Evolutionary conservation across 2,797 vertebrate species (phyloP).

Genomic region (Bovichtus variegatus): DNA sequence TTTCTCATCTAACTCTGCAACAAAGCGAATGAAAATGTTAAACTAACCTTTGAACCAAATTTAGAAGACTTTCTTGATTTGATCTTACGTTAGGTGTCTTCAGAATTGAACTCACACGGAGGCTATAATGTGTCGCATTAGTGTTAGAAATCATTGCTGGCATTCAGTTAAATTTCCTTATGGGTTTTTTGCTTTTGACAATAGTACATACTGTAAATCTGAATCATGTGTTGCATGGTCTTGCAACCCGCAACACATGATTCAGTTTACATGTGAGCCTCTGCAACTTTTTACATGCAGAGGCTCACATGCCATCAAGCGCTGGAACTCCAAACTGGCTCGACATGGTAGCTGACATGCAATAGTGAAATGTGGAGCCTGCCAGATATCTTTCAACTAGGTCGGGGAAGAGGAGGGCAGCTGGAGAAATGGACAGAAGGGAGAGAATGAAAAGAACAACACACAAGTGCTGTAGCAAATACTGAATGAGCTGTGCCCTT

Average conservation of each 20-base stretch:
- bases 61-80: background rate
- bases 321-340: slow-evolving; percentile 31
- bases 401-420: slow-evolving; percentile 1
- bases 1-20: background rate
- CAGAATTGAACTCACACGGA: background rate
- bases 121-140: background rate
- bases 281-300: background rate
- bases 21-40: background rate
- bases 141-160: background rate
- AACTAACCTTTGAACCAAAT: background rate
- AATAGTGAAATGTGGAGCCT: slow-evolving; percentile 70
- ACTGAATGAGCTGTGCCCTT: slow-evolving; percentile 48
- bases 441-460: slow-evolving; percentile 2
- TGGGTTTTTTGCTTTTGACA: background rate
- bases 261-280: too few relatives aligned
- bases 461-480: slow-evolving; percentile 25
- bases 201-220: background rate
- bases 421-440: background rate
- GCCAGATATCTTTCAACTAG: slow-evolving; percentile 66
- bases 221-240: background rate
- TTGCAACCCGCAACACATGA: background rate
- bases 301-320: slow-evolving; percentile 9
- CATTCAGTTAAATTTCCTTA: background rate
- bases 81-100: background rate
- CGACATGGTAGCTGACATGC: slow-evolving; percentile 58